Percentiles rank a stretch among this genome's conserved stretches.
These are phyloP conservation scores for Xenopus tropicalis DNA, from an alignment of 2,113 vertebrate genomes.

Conservation along the genomic window UCB_Xtro_10.0 CM004444.2:6035001-6035500, in stretches of 20 bases:
- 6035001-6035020: too few relatives aligned
- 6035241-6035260: slow-evolving; percentile 66
- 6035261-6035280: slow-evolving; percentile 43
- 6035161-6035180: too few relatives aligned
- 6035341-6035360: slow-evolving; percentile 60
- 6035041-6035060: too few relatives aligned
- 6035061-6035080: too few relatives aligned
- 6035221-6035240: too few relatives aligned
- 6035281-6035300: slow-evolving; percentile 68
- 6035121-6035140: too few relatives aligned
- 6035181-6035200: too few relatives aligned
- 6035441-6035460: slow-evolving; percentile 58
- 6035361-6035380: slow-evolving; percentile 73
- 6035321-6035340: slow-evolving; percentile 76
- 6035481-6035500: slow-evolving; percentile 71
- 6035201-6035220: too few relatives aligned
- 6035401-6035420: slow-evolving; percentile 72
- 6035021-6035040: too few relatives aligned
- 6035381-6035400: slow-evolving; percentile 71
- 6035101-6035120: too few relatives aligned
- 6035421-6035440: slow-evolving; percentile 74
- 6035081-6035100: too few relatives aligned
- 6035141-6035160: too few relatives aligned
- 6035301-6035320: slow-evolving; percentile 71
- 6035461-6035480: slow-evolving; percentile 66